These are phyloP conservation scores for Rutilus rutilus DNA, from an alignment of 2,113 vertebrate genomes.

Conservation along the genomic window DNA sequence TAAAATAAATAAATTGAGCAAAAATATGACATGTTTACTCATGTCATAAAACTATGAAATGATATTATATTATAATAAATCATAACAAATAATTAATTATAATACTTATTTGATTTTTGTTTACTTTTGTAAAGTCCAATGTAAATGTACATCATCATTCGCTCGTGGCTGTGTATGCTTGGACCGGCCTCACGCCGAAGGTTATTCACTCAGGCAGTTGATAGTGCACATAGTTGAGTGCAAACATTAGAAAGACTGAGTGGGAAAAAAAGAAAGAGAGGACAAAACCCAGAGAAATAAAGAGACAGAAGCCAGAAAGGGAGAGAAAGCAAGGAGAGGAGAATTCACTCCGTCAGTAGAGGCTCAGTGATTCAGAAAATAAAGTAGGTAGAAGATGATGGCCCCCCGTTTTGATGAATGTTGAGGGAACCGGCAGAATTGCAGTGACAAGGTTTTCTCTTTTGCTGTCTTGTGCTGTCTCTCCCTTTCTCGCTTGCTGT, in stretches of 20 bases:
- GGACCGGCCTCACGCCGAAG: background rate
- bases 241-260: constrained; percentile 26
- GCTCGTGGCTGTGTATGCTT: background rate
- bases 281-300: constrained; percentile 1
- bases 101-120: no score
- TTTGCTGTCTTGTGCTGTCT: constrained; percentile 12
- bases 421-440: constrained; percentile 64
- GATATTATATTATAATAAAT: background rate
- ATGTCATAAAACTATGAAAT: background rate
- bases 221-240: constrained; percentile 4
- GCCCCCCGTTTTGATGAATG: constrained; percentile 68
- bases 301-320: constrained; percentile 17
- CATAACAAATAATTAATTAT: background rate
- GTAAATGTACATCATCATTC: background rate
- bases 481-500: constrained; percentile 26
- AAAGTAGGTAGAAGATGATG: constrained; percentile 60
- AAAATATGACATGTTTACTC: background rate
- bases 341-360: constrained; percentile 50
- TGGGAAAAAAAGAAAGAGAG: constrained; percentile 42
- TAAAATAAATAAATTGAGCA: no score
- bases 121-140: background rate
- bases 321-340: constrained; percentile 36
- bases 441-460: constrained; percentile 62
- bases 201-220: constrained; percentile 14
- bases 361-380: constrained; percentile 66